Conservation (phyloP, 2,797 vertebrate species). For the Alosa sapidissima region DNA sequence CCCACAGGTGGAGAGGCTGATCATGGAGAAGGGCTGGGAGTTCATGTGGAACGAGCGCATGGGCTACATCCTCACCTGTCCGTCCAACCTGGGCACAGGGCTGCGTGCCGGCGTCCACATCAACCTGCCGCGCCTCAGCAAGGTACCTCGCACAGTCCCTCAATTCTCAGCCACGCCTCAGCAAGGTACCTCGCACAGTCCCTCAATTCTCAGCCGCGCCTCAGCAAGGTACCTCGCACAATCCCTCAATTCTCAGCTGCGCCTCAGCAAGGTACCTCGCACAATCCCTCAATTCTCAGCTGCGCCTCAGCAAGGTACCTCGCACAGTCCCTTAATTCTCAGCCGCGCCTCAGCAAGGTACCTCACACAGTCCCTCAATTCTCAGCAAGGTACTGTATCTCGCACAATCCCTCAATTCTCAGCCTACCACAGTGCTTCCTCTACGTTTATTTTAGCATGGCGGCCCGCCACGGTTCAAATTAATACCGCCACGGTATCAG, state of each 20-base stretch:
- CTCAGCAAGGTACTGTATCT: too few species aligned
- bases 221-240: conserved; percentile 80
- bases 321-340: too few species aligned
- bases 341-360: too few species aligned
- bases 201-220: conserved; percentile 66
- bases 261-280: conserved; percentile 82
- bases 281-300: too few species aligned
- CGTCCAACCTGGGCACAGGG: conserved; percentile 96
- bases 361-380: neutral
- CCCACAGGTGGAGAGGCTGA: conserved; percentile 88
- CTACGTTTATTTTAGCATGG: too few species aligned
- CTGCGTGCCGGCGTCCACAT: conserved; percentile 94
- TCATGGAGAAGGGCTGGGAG: conserved; percentile 95
- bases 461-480: too few species aligned
- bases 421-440: conserved; percentile 35
- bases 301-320: conserved; percentile 86
- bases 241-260: conserved; percentile 60
- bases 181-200: conserved; percentile 76
- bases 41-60: conserved; percentile 98
- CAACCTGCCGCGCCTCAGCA: conserved; percentile 89
- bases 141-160: conserved; percentile 69
- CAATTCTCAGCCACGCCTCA: conserved; percentile 72
- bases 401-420: too few species aligned
- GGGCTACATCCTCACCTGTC: conserved; percentile 94
- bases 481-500: too few species aligned